Conservation (phyloP, 2,113 vertebrate species). For the Merops nubicus region DNA sequence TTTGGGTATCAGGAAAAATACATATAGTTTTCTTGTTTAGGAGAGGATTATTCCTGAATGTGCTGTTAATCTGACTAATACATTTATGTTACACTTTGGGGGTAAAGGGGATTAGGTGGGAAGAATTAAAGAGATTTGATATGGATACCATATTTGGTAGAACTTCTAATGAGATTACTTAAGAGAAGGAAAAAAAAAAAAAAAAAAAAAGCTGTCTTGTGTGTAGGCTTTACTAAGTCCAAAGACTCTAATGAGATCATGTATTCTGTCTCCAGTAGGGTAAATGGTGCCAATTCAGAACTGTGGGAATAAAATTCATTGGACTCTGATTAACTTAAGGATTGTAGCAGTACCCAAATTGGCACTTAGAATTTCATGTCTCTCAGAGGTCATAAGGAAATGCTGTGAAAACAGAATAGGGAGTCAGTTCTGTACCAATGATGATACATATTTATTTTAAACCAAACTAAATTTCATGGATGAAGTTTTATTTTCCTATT, state of each 20-base stretch:
- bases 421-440: background rate
- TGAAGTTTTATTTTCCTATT: conserved; percentile 56
- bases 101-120: conserved; percentile 42
- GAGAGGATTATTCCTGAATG: conserved; percentile 38
- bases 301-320: conserved; percentile 8
- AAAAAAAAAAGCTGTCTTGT: background rate
- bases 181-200: background rate
- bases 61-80: conserved; percentile 50
- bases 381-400: conserved; percentile 9
- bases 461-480: background rate
- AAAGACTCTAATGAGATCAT: conserved; percentile 49
- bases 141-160: conserved; percentile 58
- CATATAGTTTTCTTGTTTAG: conserved; percentile 17
- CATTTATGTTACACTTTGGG: conserved; percentile 26
- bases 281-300: conserved; percentile 34
- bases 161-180: conserved; percentile 54
- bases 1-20: conserved; percentile 14
- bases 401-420: background rate
- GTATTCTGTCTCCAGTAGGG: conserved; percentile 2
- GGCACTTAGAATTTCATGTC: background rate
- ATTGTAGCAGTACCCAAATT: background rate
- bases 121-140: conserved; percentile 63
- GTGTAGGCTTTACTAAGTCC: conserved; percentile 19
- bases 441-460: background rate
- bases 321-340: conserved; percentile 45